Evolutionary conservation across 2,888 invertebrate species (phyloP), one percentile per base, ranked within the genome.

Genomic region (Brachypalpus laphriformis): DNA sequence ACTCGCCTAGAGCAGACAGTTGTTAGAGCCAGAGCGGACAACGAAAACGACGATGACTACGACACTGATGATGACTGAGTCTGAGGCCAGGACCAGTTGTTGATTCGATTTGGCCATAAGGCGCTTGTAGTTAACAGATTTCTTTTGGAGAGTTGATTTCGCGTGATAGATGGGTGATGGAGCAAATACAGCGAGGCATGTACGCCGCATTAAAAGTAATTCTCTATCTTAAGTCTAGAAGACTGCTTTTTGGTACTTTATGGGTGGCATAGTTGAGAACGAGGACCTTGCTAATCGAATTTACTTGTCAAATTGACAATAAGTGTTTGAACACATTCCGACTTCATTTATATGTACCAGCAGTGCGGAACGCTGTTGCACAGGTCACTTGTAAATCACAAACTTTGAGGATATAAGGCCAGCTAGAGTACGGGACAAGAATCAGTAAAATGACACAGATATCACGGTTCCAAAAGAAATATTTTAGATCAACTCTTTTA

Each of bases 31-130:
- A 28, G 47, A 57, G 22, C 51, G 37, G 68, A 63, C 63, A 25
- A 65, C 57, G 42, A 40, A 25, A 14, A 34, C 7, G 28, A 57
- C 66, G 42, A 57, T 63, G 45, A 63, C 71, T 56, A 47, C 34
- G 42, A 51, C 65, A 68, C 42, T 45, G 74, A 57, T 80, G 74
- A 65, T 63, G 68, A 80, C 51, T 54, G 42, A 65, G 68, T 51
- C 49, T 25, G 18, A 63, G 71, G 25, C 47, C 49, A 16, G 28
- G 49, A 57, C 71, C 59, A 66, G 78, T 75, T 80, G 74, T 75
- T 80, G 80, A 70, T 78, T 49, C 56, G 51, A 66, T 68, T 78
- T 83, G 82, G 70, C 57, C 75, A 65, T 80, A 80, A 75, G 68
- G 68, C 57, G 59, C 49, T 77, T 51, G 71, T 71, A 65, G 42